Evolutionary conservation across 2,113 vertebrate species (phyloP).

Genomic region (Vulpes ferrilata): DNA sequence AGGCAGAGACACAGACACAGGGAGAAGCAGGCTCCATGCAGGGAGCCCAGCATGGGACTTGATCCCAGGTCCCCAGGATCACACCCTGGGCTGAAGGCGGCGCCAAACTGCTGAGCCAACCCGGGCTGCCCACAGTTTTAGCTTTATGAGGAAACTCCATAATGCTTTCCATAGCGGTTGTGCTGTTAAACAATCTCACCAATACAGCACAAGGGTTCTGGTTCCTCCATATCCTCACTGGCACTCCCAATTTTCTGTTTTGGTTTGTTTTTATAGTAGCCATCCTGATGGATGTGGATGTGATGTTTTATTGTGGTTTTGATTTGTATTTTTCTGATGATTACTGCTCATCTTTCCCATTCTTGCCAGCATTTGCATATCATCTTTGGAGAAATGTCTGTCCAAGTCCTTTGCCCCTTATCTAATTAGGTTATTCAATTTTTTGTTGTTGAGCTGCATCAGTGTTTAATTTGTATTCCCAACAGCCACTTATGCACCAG

Average conservation of each 20-base stretch:
- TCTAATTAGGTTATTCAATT: background rate
- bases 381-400: background rate
- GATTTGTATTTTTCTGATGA: background rate
- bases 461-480: background rate
- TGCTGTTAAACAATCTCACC: background rate
- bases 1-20: too few species aligned
- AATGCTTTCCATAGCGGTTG: background rate
- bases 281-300: background rate
- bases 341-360: background rate
- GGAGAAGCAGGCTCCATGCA: too few species aligned
- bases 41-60: too few species aligned
- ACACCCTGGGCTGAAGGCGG: too few species aligned
- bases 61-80: too few species aligned
- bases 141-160: background rate
- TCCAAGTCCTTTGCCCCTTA: background rate
- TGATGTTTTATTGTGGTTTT: background rate
- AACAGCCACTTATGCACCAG: background rate
- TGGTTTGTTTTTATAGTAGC: background rate
- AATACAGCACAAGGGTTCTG: background rate
- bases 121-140: background rate
- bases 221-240: background rate
- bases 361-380: background rate
- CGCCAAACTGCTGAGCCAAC: too few species aligned
- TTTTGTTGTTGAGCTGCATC: background rate
- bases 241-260: background rate